Evolutionary conservation across 2,113 vertebrate genomes (phyloP).

Genomic region (Poecilia latipinna): DNA sequence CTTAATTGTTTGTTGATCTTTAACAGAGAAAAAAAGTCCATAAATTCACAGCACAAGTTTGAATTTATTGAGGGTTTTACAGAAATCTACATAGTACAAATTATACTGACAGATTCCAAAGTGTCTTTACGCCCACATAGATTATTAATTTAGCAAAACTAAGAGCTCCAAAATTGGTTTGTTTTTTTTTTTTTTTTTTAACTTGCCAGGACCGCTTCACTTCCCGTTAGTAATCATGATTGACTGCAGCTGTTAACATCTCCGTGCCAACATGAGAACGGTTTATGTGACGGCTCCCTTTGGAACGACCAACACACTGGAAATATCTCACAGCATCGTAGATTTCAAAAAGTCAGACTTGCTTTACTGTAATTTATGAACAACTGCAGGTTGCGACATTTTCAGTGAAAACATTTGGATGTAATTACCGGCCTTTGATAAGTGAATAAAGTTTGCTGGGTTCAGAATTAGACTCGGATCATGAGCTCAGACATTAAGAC

Average conservation of each 20-base stretch:
- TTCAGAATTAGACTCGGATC: background rate
- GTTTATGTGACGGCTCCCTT: slow-evolving; percentile 2
- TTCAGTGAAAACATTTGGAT: background rate
- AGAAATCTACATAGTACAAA: background rate
- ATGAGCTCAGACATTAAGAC: no score
- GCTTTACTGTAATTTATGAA: slow-evolving; percentile 1
- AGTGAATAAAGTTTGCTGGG: background rate
- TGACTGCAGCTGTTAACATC: slow-evolving; percentile 20
- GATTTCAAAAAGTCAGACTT: slow-evolving; percentile 3
- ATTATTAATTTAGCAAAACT: slow-evolving; percentile 5
- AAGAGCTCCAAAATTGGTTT: slow-evolving; percentile 5
- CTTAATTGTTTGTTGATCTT: background rate
- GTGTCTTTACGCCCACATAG: slow-evolving; percentile 1
- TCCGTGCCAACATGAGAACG: slow-evolving; percentile 8
- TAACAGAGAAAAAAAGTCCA: background rate
- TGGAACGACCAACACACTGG: background rate
- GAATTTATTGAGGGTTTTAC: background rate
- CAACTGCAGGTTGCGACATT: background rate
- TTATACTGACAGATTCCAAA: background rate
- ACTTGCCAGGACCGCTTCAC: slow-evolving; percentile 7
- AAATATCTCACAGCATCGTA: background rate
- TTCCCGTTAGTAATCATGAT: slow-evolving; percentile 14
- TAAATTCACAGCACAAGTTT: background rate
- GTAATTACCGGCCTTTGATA: background rate
- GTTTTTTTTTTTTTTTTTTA: background rate